phyloP scores from a whole-genome alignment of 2,797 vertebrate genomes.

The Coccyzus lansbergi region DNA sequence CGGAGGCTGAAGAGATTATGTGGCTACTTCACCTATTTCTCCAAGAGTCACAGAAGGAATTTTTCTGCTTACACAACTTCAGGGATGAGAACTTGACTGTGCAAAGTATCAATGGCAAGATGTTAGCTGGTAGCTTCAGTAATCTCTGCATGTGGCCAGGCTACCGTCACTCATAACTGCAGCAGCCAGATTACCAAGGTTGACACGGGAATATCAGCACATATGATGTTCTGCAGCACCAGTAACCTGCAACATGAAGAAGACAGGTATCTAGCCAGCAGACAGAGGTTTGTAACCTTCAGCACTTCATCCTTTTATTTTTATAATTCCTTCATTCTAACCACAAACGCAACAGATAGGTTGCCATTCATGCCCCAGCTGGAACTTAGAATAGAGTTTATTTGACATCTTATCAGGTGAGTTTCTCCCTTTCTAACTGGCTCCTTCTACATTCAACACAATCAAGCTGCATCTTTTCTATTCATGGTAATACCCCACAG shows the following conservation, averaged over 20 bases:
- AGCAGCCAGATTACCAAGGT: neutral
- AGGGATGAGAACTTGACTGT: neutral
- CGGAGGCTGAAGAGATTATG: neutral
- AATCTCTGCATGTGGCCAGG: neutral
- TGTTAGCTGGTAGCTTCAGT: neutral
- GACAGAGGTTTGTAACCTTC: neutral
- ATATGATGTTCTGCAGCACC: neutral
- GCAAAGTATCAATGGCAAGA: neutral
- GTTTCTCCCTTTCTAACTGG: neutral
- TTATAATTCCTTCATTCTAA: neutral
- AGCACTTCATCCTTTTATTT: neutral
- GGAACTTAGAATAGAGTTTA: neutral
- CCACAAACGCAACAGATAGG: neutral
- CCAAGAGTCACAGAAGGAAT: neutral
- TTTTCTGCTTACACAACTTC: conserved; percentile 10
- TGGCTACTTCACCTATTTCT: conserved; percentile 13
- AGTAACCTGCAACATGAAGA: neutral
- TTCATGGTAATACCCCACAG: neutral
- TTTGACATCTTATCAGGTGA: neutral
- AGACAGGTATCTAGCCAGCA: neutral
- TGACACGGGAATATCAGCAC: neutral
- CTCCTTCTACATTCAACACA: neutral
- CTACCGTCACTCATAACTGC: neutral
- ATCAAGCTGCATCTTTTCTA: neutral
- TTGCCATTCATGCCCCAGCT: neutral